Conservation (phyloP, 2,888 invertebrate species). For the Lomographa bimaculata region DNA sequence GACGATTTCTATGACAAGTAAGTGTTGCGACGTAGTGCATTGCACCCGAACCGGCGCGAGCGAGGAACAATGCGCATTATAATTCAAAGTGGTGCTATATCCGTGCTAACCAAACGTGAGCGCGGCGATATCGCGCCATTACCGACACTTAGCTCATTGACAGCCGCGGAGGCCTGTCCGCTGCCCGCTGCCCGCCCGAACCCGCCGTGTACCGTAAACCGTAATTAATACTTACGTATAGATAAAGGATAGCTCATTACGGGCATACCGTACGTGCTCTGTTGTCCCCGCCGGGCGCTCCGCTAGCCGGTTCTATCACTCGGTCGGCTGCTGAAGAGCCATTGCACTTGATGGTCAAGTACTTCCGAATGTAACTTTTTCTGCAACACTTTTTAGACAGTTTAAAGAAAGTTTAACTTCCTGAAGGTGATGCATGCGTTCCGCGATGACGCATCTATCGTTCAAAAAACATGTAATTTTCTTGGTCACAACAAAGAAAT, state of each 20-base stretch:
- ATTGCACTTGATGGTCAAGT: conserved; percentile 2
- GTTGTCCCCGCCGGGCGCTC: conserved; percentile 6
- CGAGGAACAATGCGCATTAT: conserved; percentile 80
- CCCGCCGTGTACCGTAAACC: conserved; percentile 6
- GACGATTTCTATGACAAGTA: conserved; percentile 76
- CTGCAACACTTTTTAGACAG: not conserved
- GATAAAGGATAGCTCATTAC: conserved; percentile 13
- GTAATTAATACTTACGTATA: conserved; percentile 17
- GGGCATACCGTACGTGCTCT: conserved; percentile 12
- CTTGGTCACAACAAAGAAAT: conserved; percentile 20
- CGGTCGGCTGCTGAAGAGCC: conserved; percentile 10
- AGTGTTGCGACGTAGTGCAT: conserved; percentile 74
- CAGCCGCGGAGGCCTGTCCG: conserved; percentile 36
- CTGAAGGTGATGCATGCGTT: not conserved
- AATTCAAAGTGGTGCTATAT: conserved; percentile 79
- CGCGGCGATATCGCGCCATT: conserved; percentile 45
- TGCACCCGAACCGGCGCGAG: conserved; percentile 70
- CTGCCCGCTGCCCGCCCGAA: conserved; percentile 8
- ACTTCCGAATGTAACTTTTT: conserved; percentile 5
- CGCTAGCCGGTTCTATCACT: conserved; percentile 11
- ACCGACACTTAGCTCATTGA: conserved; percentile 48
- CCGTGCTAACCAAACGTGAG: conserved; percentile 73
- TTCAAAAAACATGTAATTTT: conserved; percentile 11
- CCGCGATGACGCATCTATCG: conserved; percentile 3
- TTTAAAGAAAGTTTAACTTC: not conserved